Conservation (phyloP, 2,888 invertebrate species). For the Petrolisthes manimaculis region DNA sequence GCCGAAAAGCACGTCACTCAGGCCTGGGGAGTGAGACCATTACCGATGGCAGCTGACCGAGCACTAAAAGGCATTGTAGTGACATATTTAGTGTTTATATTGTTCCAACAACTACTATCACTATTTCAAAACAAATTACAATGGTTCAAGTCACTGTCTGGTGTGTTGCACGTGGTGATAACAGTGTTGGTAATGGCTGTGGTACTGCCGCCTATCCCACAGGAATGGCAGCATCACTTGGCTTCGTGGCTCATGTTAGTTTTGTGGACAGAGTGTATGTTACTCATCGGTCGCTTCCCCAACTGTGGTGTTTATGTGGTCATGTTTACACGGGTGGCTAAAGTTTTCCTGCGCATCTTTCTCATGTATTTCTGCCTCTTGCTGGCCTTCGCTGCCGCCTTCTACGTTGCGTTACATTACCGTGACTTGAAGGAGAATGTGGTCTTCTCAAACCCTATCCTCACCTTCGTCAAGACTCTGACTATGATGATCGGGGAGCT, state of each 20-base stretch:
- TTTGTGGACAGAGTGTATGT: conserved; percentile 65
- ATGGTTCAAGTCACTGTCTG: conserved; percentile 57
- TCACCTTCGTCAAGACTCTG: conserved; percentile 74
- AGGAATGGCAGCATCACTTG: conserved; percentile 64
- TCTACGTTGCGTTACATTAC: conserved; percentile 74
- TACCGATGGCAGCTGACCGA: background rate
- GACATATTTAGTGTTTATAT: conserved; percentile 34
- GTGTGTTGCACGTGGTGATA: conserved; percentile 59
- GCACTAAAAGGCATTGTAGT: conserved; percentile 48
- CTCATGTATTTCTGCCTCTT: conserved; percentile 73
- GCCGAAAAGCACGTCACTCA: background rate
- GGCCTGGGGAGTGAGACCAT: background rate
- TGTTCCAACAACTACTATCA: conserved; percentile 54
- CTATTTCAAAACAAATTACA: conserved; percentile 54
- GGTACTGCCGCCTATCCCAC: conserved; percentile 12
- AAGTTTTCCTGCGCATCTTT: conserved; percentile 74
- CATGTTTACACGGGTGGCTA: conserved; percentile 76
- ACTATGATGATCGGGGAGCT: conserved; percentile 78
- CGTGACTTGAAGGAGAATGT: background rate
- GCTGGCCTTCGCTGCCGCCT: conserved; percentile 75
- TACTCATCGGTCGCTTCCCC: conserved; percentile 64
- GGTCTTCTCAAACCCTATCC: conserved; percentile 72
- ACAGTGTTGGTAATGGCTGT: conserved; percentile 56
- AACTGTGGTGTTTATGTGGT: conserved; percentile 76
- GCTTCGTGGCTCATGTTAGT: conserved; percentile 62